Conservation (phyloP, 2,797 vertebrate species). For the Borostomias antarcticus region DNA sequence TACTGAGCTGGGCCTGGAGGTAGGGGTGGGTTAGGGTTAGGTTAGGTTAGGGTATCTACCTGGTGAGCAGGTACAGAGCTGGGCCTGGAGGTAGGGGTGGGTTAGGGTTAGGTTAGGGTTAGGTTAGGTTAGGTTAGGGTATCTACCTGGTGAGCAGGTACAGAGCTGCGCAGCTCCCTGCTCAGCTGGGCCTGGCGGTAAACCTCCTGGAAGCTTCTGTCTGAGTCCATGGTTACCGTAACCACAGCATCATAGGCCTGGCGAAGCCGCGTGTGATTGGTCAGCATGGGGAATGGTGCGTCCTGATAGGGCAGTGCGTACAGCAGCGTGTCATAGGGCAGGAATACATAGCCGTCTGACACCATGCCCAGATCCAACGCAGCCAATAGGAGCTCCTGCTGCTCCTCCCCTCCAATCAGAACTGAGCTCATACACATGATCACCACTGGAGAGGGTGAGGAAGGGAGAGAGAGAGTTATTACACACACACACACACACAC, state of each 20-base stretch:
- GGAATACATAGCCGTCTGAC: constrained; percentile 79
- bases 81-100: too few species aligned
- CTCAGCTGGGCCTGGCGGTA: constrained; percentile 65
- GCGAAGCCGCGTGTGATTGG: constrained; percentile 78
- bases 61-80: too few species aligned
- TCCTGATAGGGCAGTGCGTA: constrained; percentile 80
- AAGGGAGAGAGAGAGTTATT: too few species aligned
- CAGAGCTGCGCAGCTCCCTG: constrained; percentile 52
- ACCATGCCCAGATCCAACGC: constrained; percentile 83
- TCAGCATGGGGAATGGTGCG: constrained; percentile 67
- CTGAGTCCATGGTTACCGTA: constrained; percentile 83
- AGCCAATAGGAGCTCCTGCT: constrained; percentile 78
- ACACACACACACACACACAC: constrained; percentile 1
- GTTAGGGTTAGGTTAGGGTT: too few species aligned
- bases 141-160: constrained; percentile 61
- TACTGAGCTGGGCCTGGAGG: too few species aligned
- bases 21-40: too few species aligned
- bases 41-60: too few species aligned
- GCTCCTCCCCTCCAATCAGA: constrained; percentile 85
- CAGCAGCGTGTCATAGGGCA: constrained; percentile 86
- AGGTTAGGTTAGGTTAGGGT: too few species aligned
- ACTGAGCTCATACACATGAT: constrained; percentile 91
- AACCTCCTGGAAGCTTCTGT: constrained; percentile 76
- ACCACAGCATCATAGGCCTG: constrained; percentile 86
- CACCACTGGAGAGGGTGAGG: constrained; percentile 72